phyloP scores from a whole-genome alignment of 2,113 vertebrate genomes.

The Cyanoderma ruficeps region DNA sequence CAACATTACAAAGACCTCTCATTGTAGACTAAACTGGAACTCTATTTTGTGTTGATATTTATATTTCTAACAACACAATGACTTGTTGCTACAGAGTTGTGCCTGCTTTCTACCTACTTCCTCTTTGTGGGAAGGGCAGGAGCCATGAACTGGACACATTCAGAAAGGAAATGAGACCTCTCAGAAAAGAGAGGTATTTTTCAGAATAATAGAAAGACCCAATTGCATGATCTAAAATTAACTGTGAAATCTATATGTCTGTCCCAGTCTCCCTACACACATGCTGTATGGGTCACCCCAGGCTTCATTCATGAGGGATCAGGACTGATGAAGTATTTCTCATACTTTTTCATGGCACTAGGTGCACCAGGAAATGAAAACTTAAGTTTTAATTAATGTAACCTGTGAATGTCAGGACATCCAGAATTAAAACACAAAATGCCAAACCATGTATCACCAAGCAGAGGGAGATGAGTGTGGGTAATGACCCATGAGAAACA shows the following conservation, averaged over 20 bases:
- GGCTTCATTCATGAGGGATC: not conserved
- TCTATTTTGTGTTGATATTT: not conserved
- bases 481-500: not conserved
- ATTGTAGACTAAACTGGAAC: not conserved
- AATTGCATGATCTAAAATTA: not conserved
- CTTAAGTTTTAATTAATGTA: not conserved
- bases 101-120: not conserved
- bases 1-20: not conserved
- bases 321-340: not conserved
- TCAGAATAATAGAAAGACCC: not conserved
- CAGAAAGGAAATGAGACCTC: not conserved
- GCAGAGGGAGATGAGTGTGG: not conserved
- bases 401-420: not conserved
- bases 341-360: not conserved
- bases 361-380: not conserved
- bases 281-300: accelerated
- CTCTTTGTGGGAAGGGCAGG: not conserved
- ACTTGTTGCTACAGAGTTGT: conserved; percentile 10
- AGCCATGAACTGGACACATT: not conserved
- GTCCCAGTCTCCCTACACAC: not conserved
- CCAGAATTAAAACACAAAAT: not conserved
- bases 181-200: not conserved
- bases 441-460: not conserved
- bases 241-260: not conserved
- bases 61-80: not conserved